Evolutionary conservation across 2,888 invertebrate genomes (phyloP).

Genomic region (Zelleria hepariella): DNA sequence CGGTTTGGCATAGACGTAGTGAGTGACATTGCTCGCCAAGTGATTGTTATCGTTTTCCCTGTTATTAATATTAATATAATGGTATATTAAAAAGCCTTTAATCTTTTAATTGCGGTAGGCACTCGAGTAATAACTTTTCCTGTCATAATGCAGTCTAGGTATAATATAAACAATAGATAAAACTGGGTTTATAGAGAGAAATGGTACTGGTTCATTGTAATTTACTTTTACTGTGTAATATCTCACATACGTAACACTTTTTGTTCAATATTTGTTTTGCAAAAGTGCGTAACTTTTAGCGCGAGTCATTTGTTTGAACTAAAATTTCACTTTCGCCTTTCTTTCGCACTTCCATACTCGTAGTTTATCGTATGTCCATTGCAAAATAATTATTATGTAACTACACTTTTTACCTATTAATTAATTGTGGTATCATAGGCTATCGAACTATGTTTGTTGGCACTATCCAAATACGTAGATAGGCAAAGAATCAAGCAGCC

Average conservation of each 20-base stretch:
- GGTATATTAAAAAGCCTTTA: background rate
- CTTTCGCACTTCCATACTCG: conserved; percentile 20
- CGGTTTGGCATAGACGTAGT: too few species aligned
- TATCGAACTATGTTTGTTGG: too few species aligned
- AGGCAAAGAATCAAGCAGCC: too few species aligned
- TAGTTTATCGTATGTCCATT: background rate
- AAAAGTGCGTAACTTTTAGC: conserved; percentile 47
- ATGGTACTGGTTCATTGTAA: too few species aligned
- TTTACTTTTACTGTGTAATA: background rate
- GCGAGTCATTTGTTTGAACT: conserved; percentile 42
- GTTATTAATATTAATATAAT: background rate
- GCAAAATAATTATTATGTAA: background rate
- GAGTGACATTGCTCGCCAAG: too few species aligned
- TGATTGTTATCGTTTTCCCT: background rate
- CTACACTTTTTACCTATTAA: background rate
- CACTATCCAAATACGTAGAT: too few species aligned
- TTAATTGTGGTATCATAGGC: too few species aligned
- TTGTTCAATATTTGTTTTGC: conserved; percentile 55
- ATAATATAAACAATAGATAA: background rate
- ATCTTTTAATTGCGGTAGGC: background rate
- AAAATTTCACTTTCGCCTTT: conserved; percentile 51
- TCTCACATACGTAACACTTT: background rate
- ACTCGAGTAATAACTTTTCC: background rate
- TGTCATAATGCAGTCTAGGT: background rate
- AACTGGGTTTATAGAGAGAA: too few species aligned